Conservation (phyloP, 2,113 vertebrate genomes). For the Oryzias melastigma region DNA sequence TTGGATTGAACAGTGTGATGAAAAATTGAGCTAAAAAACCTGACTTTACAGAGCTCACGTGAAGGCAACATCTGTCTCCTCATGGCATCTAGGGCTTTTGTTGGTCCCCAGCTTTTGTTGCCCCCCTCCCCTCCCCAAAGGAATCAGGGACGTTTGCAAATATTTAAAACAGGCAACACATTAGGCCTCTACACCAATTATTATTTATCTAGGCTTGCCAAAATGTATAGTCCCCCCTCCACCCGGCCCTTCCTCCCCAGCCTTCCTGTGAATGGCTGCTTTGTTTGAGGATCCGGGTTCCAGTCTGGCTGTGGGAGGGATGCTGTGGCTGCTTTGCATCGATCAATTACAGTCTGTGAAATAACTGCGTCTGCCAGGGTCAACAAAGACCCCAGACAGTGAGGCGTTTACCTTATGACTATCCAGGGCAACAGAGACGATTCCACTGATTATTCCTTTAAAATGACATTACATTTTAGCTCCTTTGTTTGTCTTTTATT, state of each 20-base stretch:
- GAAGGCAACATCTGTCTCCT: slow-evolving; percentile 65
- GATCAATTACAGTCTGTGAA: slow-evolving; percentile 50
- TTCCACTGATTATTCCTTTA: too few species aligned
- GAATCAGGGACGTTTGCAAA: background rate
- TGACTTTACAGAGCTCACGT: slow-evolving; percentile 13
- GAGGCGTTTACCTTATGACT: too few species aligned
- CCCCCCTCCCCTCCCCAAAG: slow-evolving; percentile 13
- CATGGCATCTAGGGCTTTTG: slow-evolving; percentile 70
- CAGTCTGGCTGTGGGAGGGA: slow-evolving; percentile 45
- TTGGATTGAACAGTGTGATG: background rate
- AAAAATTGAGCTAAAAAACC: accelerated
- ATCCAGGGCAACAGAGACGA: too few species aligned
- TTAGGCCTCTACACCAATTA: slow-evolving; percentile 12
- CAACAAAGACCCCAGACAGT: slow-evolving; percentile 2
- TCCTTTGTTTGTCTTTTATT: too few species aligned
- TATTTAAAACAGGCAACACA: background rate
- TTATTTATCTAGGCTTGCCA: slow-evolving; percentile 31
- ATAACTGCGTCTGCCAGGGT: slow-evolving; percentile 27
- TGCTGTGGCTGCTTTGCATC: slow-evolving; percentile 46
- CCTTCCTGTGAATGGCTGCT: slow-evolving; percentile 50
- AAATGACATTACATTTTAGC: too few species aligned
- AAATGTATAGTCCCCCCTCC: slow-evolving; percentile 40
- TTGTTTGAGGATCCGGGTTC: slow-evolving; percentile 60
- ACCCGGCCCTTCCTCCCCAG: background rate
- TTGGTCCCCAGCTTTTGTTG: slow-evolving; percentile 66